Percentiles rank a stretch among this genome's conserved stretches.
Conservation (phyloP, 2,888 invertebrate species). For the Cybosia mesomella region DNA sequence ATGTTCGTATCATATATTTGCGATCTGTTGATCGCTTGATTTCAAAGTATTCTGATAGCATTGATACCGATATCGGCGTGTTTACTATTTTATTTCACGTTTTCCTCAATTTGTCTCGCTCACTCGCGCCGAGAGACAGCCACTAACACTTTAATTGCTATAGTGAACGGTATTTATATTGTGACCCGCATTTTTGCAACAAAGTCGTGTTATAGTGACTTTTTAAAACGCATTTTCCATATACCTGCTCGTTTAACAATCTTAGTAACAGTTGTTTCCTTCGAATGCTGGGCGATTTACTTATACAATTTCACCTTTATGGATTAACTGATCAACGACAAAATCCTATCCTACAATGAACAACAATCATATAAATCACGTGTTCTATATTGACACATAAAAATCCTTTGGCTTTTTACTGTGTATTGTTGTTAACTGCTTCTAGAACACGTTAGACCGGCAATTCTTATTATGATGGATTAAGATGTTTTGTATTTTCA, state of each 20-base stretch:
- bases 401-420: conserved; percentile 7
- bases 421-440: conserved; percentile 7
- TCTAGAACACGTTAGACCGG: conserved; percentile 10
- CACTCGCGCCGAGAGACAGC: conserved; percentile 49
- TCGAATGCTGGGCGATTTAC: neutral
- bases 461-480: neutral
- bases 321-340: neutral
- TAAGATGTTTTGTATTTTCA: neutral
- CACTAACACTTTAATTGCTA: conserved; percentile 59
- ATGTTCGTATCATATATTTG: conserved; percentile 33
- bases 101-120: conserved; percentile 80
- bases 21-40: conserved; percentile 51
- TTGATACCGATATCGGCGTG: conserved; percentile 61
- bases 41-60: conserved; percentile 54
- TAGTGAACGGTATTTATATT: conserved; percentile 68
- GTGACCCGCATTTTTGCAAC: conserved; percentile 61
- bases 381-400: conserved; percentile 5
- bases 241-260: neutral
- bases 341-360: neutral
- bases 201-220: conserved; percentile 52
- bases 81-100: conserved; percentile 76
- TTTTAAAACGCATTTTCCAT: conserved; percentile 10
- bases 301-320: neutral
- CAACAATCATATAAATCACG: neutral
- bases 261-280: neutral